These are phyloP conservation scores for Champsocephalus esox DNA, from an alignment of 2,797 vertebrate genomes.

Conservation along the genomic window DNA sequence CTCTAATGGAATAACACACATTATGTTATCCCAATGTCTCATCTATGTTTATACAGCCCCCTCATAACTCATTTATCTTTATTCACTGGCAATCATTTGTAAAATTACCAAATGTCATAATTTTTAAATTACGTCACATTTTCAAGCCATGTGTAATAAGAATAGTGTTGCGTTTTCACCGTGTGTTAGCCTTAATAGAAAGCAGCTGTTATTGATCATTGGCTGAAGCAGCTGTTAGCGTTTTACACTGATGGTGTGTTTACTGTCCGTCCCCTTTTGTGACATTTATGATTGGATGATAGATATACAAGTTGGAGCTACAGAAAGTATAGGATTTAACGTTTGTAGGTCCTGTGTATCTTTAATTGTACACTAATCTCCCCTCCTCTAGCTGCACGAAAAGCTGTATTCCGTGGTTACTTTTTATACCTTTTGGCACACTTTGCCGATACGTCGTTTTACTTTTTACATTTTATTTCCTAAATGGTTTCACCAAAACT, in stretches of 20 bases:
- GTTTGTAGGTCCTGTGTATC: background rate
- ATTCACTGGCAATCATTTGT: slow-evolving; percentile 11
- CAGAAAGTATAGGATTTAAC: background rate
- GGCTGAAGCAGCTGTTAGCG: slow-evolving; percentile 14
- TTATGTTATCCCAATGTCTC: background rate
- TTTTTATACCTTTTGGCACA: background rate
- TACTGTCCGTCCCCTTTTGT: background rate
- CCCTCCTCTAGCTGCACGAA: too few relatives aligned
- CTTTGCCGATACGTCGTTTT: background rate
- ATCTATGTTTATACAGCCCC: background rate
- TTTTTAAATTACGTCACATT: slow-evolving; percentile 11
- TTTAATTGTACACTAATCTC: background rate
- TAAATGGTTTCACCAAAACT: background rate
- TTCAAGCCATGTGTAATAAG: slow-evolving; percentile 21
- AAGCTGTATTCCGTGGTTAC: background rate
- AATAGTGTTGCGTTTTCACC: background rate
- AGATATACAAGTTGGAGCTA: background rate
- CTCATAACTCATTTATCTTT: slow-evolving; percentile 13
- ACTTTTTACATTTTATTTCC: background rate
- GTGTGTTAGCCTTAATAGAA: slow-evolving; percentile 22
- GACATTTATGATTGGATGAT: slow-evolving; percentile 8
- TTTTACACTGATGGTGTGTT: slow-evolving; percentile 17
- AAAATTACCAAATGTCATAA: slow-evolving; percentile 10
- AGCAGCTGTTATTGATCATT: slow-evolving; percentile 23
- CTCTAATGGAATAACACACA: slow-evolving; percentile 4